phyloP scores from a whole-genome alignment of 2,113 vertebrate genomes.

The Limanda limanda region DNA sequence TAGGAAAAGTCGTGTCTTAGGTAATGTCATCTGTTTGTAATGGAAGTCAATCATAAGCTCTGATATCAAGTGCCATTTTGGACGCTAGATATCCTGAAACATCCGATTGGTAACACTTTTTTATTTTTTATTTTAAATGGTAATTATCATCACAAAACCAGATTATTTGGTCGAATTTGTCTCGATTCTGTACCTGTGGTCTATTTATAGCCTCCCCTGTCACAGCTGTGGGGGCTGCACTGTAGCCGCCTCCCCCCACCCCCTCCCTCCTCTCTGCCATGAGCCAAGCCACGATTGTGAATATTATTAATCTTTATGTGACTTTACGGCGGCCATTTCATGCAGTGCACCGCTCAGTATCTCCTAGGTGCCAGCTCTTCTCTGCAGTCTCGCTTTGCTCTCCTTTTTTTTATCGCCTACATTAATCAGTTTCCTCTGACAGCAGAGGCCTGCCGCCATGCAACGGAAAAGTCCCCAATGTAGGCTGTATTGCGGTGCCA shows the following conservation, averaged over 20 bases:
- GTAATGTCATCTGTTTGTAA: not conserved
- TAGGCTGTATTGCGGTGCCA: slow-evolving; percentile 3
- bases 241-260: slow-evolving; percentile 9
- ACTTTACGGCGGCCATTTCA: slow-evolving; percentile 72
- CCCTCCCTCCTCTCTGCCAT: not conserved
- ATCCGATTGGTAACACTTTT: not conserved
- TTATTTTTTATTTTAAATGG: no score
- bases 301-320: slow-evolving; percentile 64
- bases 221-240: slow-evolving; percentile 14
- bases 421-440: slow-evolving; percentile 60
- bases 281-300: slow-evolving; percentile 28
- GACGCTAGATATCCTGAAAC: not conserved
- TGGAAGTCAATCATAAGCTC: not conserved
- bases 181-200: not conserved
- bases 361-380: slow-evolving; percentile 36
- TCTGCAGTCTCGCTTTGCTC: slow-evolving; percentile 38
- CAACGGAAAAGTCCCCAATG: not conserved
- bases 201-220: slow-evolving; percentile 10
- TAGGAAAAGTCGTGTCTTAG: not conserved
- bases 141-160: not conserved
- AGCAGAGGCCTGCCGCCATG: slow-evolving; percentile 52
- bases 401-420: slow-evolving; percentile 57
- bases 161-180: not conserved
- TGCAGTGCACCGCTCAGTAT: slow-evolving; percentile 40
- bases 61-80: no score